Percentiles rank a stretch among this genome's conserved stretches.
phyloP scores from a whole-genome alignment of 2,113 vertebrate species.

The Scartelaos histophorus region DNA sequence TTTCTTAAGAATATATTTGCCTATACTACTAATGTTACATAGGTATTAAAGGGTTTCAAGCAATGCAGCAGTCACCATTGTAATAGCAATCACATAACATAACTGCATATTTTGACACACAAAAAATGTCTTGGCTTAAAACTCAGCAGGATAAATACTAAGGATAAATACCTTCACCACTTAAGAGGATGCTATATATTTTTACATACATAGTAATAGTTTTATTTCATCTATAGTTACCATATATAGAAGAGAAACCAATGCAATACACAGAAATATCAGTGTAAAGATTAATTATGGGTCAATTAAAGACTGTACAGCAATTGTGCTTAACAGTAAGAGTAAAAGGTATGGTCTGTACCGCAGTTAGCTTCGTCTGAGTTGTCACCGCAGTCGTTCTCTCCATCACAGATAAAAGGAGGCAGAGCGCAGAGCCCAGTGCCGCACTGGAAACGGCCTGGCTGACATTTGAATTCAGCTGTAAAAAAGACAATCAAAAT shows the following conservation, averaged over 20 bases:
- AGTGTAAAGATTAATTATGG: neutral
- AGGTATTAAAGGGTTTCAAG: neutral
- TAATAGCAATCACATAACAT: too few species aligned
- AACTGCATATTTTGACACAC: too few species aligned
- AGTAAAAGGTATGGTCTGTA: constrained; percentile 59
- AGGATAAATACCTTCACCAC: too few species aligned
- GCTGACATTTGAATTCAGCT: constrained; percentile 98
- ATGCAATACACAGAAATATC: neutral
- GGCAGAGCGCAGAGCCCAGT: constrained; percentile 96
- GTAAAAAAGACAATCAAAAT: constrained; percentile 38
- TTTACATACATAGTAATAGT: too few species aligned
- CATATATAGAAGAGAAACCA: too few species aligned
- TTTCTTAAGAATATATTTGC: neutral
- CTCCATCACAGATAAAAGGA: constrained; percentile 97
- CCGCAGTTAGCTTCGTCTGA: constrained; percentile 97
- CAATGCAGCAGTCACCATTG: neutral
- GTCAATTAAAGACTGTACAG: neutral
- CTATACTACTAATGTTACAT: neutral
- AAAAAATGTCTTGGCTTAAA: too few species aligned
- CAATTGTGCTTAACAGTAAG: neutral
- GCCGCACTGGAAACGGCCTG: constrained; percentile 95
- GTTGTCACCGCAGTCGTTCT: constrained; percentile 98
- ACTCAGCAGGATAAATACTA: too few species aligned
- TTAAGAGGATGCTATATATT: too few species aligned
- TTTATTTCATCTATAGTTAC: too few species aligned